A percentile compares a stretch with the other conserved stretches of the same genome.
Evolutionary conservation across 2,797 vertebrate species (phyloP).

Genomic region (Helicolenus hilgendorfi): DNA sequence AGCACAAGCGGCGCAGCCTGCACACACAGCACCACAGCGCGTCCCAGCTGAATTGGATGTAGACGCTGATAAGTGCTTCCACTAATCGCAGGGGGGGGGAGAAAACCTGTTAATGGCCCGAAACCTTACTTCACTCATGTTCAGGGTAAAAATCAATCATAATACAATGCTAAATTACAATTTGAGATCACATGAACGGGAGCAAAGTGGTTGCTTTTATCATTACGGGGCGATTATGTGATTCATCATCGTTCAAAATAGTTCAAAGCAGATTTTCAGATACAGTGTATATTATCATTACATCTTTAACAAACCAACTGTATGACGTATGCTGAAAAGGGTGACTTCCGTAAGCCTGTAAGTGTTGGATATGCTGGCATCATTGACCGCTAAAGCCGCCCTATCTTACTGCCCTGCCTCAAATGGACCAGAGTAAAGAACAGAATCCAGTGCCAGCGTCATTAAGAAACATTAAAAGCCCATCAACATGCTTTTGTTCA

Average conservation of each 20-base stretch:
- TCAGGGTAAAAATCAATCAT: conserved; percentile 70
- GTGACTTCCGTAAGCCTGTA: conserved; percentile 32
- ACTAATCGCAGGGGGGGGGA: conserved; percentile 48
- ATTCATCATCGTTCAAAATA: conserved; percentile 38
- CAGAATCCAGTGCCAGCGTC: conserved; percentile 56
- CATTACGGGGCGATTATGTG: conserved; percentile 27
- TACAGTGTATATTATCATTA: not conserved
- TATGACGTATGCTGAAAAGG: not conserved
- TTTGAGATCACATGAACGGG: conserved; percentile 46
- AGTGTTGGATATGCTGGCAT: conserved; percentile 36
- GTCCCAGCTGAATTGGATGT: conserved; percentile 56
- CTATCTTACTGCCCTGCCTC: conserved; percentile 41
- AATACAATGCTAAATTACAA: conserved; percentile 56
- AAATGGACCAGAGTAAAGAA: conserved; percentile 66
- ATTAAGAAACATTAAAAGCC: conserved; percentile 83
- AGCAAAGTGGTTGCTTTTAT: conserved; percentile 64
- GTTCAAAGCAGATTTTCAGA: conserved; percentile 32
- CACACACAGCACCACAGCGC: conserved; percentile 58
- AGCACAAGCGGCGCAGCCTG: conserved; percentile 62
- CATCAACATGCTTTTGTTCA: conserved; percentile 77
- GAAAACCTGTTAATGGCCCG: conserved; percentile 53
- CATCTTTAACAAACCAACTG: conserved; percentile 23
- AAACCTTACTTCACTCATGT: conserved; percentile 55
- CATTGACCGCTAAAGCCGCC: conserved; percentile 52
- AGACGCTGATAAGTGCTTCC: conserved; percentile 63